A percentile compares a stretch with the other conserved stretches of the same genome.
Conservation (phyloP, 1,140 invertebrate species). For the Lordiphosa clarofinis region DNA sequence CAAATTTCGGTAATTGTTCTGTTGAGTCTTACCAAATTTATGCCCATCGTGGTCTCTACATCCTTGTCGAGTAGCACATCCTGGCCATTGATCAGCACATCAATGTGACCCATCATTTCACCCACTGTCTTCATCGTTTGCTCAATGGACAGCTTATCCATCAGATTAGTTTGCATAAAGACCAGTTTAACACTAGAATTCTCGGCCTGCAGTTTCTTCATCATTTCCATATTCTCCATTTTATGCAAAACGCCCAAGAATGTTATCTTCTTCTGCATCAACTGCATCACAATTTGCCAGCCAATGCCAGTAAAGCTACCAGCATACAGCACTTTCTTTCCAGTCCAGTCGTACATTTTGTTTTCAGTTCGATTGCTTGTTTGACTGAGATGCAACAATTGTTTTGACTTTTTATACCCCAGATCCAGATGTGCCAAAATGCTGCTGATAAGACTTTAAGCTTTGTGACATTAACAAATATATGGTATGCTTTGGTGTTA, state of each 20-base stretch:
- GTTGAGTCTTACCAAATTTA: constrained; percentile 60
- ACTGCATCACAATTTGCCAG: constrained; percentile 58
- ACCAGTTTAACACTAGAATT: constrained; percentile 44
- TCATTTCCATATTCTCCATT: constrained; percentile 73
- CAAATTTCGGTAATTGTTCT: not conserved
- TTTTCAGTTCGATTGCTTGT: not conserved
- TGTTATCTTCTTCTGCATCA: constrained; percentile 67
- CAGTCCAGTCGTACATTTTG: constrained; percentile 66
- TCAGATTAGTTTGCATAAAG: constrained; percentile 64
- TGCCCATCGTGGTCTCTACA: constrained; percentile 61
- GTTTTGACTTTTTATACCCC: no score
- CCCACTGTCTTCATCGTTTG: constrained; percentile 55
- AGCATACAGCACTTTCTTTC: constrained; percentile 69
- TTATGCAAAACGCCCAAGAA: constrained; percentile 56
- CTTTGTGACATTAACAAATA: no score
- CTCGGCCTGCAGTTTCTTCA: constrained; percentile 62
- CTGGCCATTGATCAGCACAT: constrained; percentile 70
- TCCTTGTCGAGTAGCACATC: constrained; percentile 71
- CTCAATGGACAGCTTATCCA: constrained; percentile 58
- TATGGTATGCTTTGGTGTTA: no score
- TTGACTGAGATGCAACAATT: not conserved
- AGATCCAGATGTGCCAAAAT: no score
- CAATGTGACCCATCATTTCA: constrained; percentile 55
- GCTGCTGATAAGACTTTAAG: no score
- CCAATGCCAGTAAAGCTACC: constrained; percentile 67